Base-by-base conservation (phyloP, 2,797 vertebrate genomes). In the Ibycter americanus region DNA sequence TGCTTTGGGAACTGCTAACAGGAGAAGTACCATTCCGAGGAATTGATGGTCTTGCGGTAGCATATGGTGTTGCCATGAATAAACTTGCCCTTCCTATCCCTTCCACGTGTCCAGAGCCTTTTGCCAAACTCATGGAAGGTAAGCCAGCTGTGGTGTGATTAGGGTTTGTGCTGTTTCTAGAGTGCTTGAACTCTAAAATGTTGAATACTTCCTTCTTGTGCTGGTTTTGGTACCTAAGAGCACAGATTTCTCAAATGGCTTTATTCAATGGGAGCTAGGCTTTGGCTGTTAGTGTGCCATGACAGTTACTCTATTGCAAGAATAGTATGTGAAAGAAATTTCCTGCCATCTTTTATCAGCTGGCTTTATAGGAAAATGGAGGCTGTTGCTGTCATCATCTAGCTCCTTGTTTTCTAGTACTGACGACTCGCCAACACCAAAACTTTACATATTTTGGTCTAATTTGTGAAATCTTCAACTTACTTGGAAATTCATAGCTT, bases 51-150 rank as follows among this genome's bases (percentile, higher is more conserved):
- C 98, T 99, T 25, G 99, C 99, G 0, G 99, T 99, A 72, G 99
- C 99, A 3, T 99, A 99, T 0, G 99, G 99, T 44, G 99, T 99
- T 85, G 99, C 99, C 20, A 99, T 99, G 99, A 99, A 99, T 97
- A 99, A 99, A 95, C 98, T 99, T 51, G 99, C 99, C n/a, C 97
- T 99, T 96, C 99, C 99, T 38, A 98, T 99, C 89, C 99, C 99
- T 81, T 99, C 99, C 46, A 99, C 99, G 0, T 99, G 99, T 89
- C 99, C 99, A 8, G 99, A 99, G 89, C 99, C 99, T 73, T 99
- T 99, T 96, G 98, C 99, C 91, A 99, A 98, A 94, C 99, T 99
- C n/a, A 99, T 99, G 99, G 99, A 99, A 97, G 99, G 99, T 99
- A 98, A 99, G 98, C 49, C 44, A 66, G 52, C 7, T 65, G 52